A percentile compares a stretch with the other conserved stretches of the same genome.
phyloP scores from a whole-genome alignment of 2,888 invertebrate genomes.

The Drosophila melanosoma region DNA sequence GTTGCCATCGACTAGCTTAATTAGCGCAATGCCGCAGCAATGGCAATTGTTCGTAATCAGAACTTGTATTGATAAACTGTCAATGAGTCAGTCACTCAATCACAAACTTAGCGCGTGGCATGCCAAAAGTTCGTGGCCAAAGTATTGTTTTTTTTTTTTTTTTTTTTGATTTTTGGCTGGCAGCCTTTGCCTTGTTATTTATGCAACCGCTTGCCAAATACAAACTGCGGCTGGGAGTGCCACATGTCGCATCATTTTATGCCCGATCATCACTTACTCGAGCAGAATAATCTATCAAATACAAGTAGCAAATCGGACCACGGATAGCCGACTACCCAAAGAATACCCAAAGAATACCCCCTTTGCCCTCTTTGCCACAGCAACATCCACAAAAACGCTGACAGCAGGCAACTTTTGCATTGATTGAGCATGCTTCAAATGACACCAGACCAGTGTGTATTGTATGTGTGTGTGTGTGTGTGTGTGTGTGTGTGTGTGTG shows the following conservation, averaged over 20 bases:
- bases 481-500: not conserved
- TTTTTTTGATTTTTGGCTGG: not conserved
- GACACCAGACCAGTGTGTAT: slow-evolving; percentile 8
- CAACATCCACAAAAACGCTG: slow-evolving; percentile 7
- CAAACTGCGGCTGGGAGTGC: slow-evolving; percentile 22
- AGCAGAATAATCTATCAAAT: not conserved
- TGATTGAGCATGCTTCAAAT: slow-evolving; percentile 28
- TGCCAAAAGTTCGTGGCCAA: slow-evolving; percentile 51
- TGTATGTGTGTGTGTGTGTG: not conserved
- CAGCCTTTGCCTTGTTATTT: slow-evolving; percentile 32
- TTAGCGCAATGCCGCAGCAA: slow-evolving; percentile 41
- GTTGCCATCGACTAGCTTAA: slow-evolving; percentile 25
- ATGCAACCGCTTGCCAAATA: slow-evolving; percentile 35
- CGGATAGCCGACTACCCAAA: not conserved
- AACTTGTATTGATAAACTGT: slow-evolving; percentile 41
- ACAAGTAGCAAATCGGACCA: not conserved
- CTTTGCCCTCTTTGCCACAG: not conserved
- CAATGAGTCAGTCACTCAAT: slow-evolving; percentile 42
- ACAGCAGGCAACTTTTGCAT: slow-evolving; percentile 23
- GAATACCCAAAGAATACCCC: slow-evolving; percentile 8
- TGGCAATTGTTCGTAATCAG: slow-evolving; percentile 14
- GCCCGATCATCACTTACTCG: slow-evolving; percentile 26
- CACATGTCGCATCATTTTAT: slow-evolving; percentile 43
- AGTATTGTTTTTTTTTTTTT: slow-evolving; percentile 25
- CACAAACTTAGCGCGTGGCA: slow-evolving; percentile 41